Conservation (phyloP, 2,797 vertebrate genomes). For the Diplodus sargus region DNA sequence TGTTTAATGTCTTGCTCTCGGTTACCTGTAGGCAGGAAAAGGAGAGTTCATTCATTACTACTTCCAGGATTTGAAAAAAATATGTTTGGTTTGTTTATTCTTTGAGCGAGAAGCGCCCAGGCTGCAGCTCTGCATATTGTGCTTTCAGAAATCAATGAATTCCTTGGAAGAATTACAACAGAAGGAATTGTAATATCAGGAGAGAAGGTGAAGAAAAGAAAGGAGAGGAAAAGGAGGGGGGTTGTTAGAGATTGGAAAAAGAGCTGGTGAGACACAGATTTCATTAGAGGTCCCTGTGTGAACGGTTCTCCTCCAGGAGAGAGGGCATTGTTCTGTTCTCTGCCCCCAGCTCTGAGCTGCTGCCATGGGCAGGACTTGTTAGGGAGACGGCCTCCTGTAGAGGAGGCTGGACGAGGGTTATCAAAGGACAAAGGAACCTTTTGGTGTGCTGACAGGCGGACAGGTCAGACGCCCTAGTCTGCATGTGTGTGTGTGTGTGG, state of each 20-base stretch:
- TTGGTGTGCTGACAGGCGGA: slow-evolving; percentile 81
- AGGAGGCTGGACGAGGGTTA: slow-evolving; percentile 77
- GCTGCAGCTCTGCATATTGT: neutral
- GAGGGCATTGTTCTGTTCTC: slow-evolving; percentile 72
- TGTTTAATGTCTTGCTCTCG: slow-evolving; percentile 48
- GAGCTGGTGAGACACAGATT: slow-evolving; percentile 64
- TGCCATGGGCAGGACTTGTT: slow-evolving; percentile 76
- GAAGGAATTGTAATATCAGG: slow-evolving; percentile 55
- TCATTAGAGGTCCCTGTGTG: slow-evolving; percentile 74
- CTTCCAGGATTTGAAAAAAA: slow-evolving; percentile 26
- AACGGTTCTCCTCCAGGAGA: slow-evolving; percentile 59
- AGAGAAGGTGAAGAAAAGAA: slow-evolving; percentile 17
- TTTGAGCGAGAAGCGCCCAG: neutral
- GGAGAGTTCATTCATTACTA: slow-evolving; percentile 13
- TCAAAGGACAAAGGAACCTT: slow-evolving; percentile 85
- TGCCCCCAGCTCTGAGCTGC: slow-evolving; percentile 71
- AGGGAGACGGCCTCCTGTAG: slow-evolving; percentile 78
- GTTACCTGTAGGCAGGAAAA: slow-evolving; percentile 28
- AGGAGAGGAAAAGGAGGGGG: neutral
- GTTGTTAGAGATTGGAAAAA: slow-evolving; percentile 45
- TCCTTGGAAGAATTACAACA: slow-evolving; percentile 40
- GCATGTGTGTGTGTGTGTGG: slow-evolving; percentile 23
- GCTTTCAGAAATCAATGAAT: slow-evolving; percentile 51
- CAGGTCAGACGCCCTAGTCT: slow-evolving; percentile 62
- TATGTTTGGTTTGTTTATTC: neutral